These are phyloP conservation scores for Indicator maculatus DNA, from an alignment of 2,113 vertebrate species.

Conservation along the genomic window DNA sequence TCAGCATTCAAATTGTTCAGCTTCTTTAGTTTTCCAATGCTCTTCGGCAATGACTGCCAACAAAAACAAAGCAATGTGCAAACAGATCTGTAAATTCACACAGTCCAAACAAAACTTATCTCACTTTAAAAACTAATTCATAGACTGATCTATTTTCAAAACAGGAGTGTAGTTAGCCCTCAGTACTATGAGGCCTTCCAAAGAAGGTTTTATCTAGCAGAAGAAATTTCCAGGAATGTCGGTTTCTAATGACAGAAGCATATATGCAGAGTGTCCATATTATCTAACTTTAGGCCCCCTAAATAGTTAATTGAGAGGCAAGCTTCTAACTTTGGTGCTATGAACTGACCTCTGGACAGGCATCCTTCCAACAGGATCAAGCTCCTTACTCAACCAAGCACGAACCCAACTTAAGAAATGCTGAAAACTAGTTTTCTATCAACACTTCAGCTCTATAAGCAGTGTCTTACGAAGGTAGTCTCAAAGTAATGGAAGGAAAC, in stretches of 20 bases:
- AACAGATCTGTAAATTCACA: neutral
- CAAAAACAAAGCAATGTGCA: neutral
- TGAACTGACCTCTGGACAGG: neutral
- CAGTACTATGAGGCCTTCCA: neutral
- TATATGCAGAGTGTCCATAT: accelerated
- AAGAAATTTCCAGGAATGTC: neutral
- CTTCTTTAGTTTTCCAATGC: constrained; percentile 93
- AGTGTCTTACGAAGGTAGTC: neutral
- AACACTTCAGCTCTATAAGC: neutral
- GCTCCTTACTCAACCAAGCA: neutral
- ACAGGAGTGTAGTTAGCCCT: neutral
- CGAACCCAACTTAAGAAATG: neutral
- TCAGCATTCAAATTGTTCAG: constrained; percentile 96
- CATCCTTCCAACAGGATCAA: neutral
- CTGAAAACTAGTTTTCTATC: neutral
- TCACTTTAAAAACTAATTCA: neutral
- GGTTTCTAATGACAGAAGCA: neutral
- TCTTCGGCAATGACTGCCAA: constrained; percentile 88
- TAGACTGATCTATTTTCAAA: neutral
- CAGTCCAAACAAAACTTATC: neutral
- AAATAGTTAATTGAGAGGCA: neutral
- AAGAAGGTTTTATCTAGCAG: neutral
- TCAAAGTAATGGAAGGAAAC: neutral
- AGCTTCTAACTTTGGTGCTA: neutral
- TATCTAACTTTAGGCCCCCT: neutral